A percentile compares a stretch with the other conserved stretches of the same genome.
phyloP scores from a whole-genome alignment of 2,888 invertebrate species.

The Drosophila kokeensis region DNA sequence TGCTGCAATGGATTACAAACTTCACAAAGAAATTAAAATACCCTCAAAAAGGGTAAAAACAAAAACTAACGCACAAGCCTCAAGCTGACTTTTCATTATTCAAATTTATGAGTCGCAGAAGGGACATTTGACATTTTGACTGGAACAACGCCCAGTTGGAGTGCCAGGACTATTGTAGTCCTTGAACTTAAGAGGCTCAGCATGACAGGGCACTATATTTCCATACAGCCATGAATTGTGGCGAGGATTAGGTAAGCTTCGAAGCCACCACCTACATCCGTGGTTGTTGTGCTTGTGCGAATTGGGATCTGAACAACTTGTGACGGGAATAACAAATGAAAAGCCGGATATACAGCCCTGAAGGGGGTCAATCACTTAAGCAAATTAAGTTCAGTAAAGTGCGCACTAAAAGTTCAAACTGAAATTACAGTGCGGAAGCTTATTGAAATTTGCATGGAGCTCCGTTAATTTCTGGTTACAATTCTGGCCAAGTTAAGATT shows the following conservation, averaged over 20 bases:
- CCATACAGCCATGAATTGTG: constrained; percentile 19
- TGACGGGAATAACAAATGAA: constrained; percentile 44
- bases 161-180: constrained; percentile 38
- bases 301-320: constrained; percentile 7
- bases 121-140: constrained; percentile 39
- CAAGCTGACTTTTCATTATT: constrained; percentile 54
- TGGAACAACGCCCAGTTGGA: constrained; percentile 45
- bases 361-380: constrained; percentile 47
- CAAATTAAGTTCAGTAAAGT: constrained; percentile 41
- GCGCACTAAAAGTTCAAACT: constrained; percentile 18
- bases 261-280: background rate
- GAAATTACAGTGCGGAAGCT: constrained; percentile 31
- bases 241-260: constrained; percentile 15
- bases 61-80: constrained; percentile 8
- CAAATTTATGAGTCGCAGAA: constrained; percentile 36
- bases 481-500: constrained; percentile 21
- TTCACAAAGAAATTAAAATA: background rate
- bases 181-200: constrained; percentile 57
- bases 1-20: too few species aligned
- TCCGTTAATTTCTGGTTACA: constrained; percentile 18
- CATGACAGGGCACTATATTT: constrained; percentile 49
- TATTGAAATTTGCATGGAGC: constrained; percentile 31
- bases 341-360: constrained; percentile 23
- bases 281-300: background rate
- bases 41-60: background rate